Percentiles rank a stretch among this genome's conserved stretches.
phyloP scores from a whole-genome alignment of 2,113 vertebrate species.

The Clupea harengus region DNA sequence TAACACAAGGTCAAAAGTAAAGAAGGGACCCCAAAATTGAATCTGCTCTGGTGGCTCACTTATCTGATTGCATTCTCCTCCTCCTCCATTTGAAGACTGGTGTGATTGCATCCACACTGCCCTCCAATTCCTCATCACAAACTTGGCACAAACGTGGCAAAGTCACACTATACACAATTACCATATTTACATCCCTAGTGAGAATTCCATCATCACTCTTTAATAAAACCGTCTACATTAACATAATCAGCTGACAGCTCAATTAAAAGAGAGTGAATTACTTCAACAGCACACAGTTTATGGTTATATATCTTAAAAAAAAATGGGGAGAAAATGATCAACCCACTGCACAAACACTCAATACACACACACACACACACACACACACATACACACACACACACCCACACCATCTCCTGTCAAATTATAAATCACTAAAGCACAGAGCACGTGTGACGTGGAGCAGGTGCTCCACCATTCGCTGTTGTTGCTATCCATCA shows the following conservation, averaged over 20 bases:
- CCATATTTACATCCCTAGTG: background rate
- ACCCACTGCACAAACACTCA: background rate
- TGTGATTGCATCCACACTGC: background rate
- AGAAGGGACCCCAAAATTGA: background rate
- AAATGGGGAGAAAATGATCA: background rate
- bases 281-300: background rate
- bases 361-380: background rate
- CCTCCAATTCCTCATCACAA: background rate
- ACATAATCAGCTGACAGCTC: background rate
- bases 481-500: slow-evolving; percentile 39
- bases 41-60: background rate
- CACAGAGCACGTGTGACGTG: background rate
- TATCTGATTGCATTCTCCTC: background rate
- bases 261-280: background rate
- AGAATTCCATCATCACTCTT: background rate
- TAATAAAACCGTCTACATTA: background rate
- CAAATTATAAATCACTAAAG: slow-evolving; percentile 5
- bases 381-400: background rate
- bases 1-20: background rate
- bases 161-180: background rate
- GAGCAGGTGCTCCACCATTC: slow-evolving; percentile 15
- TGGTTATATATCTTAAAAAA: background rate
- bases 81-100: background rate
- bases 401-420: background rate
- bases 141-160: no score